Evolutionary conservation across 2,113 vertebrate genomes (phyloP).

Genomic region (Cairina moschata): DNA sequence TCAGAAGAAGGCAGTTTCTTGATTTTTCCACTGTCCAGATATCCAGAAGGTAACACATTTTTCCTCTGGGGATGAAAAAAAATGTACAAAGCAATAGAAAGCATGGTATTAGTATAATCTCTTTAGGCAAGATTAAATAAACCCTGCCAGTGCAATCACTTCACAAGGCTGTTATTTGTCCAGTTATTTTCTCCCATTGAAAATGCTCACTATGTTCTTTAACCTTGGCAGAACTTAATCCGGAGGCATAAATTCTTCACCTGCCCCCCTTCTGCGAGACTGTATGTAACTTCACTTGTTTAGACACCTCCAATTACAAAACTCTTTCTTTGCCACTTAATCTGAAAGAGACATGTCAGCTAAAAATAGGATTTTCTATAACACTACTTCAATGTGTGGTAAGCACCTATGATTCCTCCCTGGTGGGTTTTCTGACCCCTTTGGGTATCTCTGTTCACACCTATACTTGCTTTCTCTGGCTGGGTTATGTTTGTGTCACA

Average conservation of each 20-base stretch:
- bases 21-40: neutral
- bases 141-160: neutral
- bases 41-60: neutral
- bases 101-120: neutral
- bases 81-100: neutral
- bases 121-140: neutral
- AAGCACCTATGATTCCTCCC: neutral
- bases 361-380: neutral
- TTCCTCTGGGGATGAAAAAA: neutral
- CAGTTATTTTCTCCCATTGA: neutral
- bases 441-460: neutral
- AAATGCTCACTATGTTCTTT: neutral
- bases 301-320: neutral
- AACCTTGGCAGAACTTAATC: neutral
- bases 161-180: neutral
- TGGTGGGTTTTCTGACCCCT: neutral
- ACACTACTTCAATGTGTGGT: accelerated
- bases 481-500: neutral
- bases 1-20: neutral
- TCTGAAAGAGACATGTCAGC: neutral
- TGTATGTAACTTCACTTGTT: neutral
- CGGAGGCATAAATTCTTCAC: neutral
- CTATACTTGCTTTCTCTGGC: neutral
- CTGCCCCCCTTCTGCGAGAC: neutral
- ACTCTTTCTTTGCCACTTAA: neutral